Base-by-base conservation (phyloP, 2,888 invertebrate species). In the Allophyes oxyacanthae region DNA sequence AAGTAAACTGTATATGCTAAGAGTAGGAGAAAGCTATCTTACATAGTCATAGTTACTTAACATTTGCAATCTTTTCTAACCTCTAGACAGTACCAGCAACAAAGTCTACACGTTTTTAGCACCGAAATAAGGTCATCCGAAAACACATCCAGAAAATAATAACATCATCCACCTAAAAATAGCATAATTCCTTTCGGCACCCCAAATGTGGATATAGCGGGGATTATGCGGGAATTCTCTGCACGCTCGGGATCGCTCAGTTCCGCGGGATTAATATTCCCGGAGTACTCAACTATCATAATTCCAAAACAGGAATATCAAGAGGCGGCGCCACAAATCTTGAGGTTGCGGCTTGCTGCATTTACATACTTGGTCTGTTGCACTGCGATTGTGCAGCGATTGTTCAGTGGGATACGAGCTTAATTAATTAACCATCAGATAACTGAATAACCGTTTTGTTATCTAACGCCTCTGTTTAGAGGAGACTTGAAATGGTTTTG, bases 261-360 rank as follows among this genome's bases (percentile, higher is more conserved):
- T 72, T 80, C 73, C 75, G 63, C 74, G 78, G 80, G 78, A 84
- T 90, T 87, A 87, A 85, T 88, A 89, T 89, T 89, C 89, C 84
- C 84, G 60, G 60, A 53, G 73, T 78, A 81, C 67, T 70, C 60
- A 55, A 71, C 84, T 82, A 85, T 88, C 84, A 87, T 89, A 88
- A 86, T 85, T 84, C 81, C 77, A 78, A 81, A 86, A 86, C 83
- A 84, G 77, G 83, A 82, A 75, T 84, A 87, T 82, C 85, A 86
- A 81, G 85, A 83, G 77, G 83, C 80, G 79, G 77, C 74, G 67
- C 82, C 82, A 79, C 88, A 87, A 86, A 87, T 88, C 88, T 87
- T 84, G 72, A 78, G 82, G 77, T 78, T 73, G 79, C 68, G 81
- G 84, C 77, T 82, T 65, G 38, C 64, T 72, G 57, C 60, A 75